Evolutionary conservation across 2,888 invertebrate species (phyloP), one percentile per base, ranked within the genome.

Genomic region (Helobdella robusta): DNA sequence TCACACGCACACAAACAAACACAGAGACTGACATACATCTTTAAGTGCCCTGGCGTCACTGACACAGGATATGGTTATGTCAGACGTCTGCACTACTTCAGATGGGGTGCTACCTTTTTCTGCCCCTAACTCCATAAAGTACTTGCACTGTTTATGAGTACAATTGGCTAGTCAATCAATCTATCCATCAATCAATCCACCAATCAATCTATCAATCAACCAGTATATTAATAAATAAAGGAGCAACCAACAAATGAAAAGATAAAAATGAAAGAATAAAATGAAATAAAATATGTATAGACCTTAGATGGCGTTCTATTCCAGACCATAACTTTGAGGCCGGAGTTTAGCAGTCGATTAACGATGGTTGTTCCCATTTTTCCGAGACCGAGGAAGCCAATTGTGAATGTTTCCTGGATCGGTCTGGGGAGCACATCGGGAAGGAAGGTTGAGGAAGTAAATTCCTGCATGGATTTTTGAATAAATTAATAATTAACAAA

Each of bases 281-380:
- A n/a, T n/a, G n/a, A n/a, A n/a, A n/a, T n/a, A n/a, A n/a, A n/a
- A n/a, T n/a, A n/a, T n/a, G n/a, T n/a, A n/a, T n/a, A n/a, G 15
- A 90, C 89, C 89, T 92, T 94, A 68, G 87, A 86, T 63, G 87
- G 85, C 64, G 91, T 89, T 74, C 94, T 85, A 82, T 93, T 94
- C 93, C 93, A 95, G 64, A 95, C 86, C 72, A 89, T 85, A 61
- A 95, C 91, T 75, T 87, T 88, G 67, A 95, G 94, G 0, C 93
- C 93, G 3, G 92, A 91, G 80, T 89, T 88, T 74, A 94, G 85
- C 64, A 95, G 84, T 79, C 94, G 94, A 83, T 91, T 92, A 23
- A 94, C 92, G 76, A 95, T 89, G 36, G 91, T 91, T 67, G 89
- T 86, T 61, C 94, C 94, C 89, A 95, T 94, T 76, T 90, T 89